Conservation (phyloP, 1,140 invertebrate species). For the Caerostris extrusa region DNA sequence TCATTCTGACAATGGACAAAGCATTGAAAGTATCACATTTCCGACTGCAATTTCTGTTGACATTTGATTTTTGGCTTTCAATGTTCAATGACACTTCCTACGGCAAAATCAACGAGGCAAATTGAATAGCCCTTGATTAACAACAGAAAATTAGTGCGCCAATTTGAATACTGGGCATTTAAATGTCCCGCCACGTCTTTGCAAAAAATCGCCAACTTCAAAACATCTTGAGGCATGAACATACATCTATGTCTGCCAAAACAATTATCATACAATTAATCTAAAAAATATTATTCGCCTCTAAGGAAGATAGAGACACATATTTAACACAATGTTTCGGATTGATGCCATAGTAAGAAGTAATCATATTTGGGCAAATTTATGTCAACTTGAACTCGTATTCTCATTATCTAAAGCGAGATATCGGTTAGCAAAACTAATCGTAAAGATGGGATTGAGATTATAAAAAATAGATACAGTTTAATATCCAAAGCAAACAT, state of each 20-base stretch:
- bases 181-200: neutral
- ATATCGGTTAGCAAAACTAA: too few species aligned
- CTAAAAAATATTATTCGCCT: neutral
- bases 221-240: neutral
- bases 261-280: neutral
- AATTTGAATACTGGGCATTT: neutral
- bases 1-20: too few species aligned
- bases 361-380: too few species aligned
- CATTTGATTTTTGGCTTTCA: neutral
- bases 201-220: neutral
- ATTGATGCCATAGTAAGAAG: neutral
- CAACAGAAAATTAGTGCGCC: neutral
- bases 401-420: too few species aligned
- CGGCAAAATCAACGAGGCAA: neutral
- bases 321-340: neutral
- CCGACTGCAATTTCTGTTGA: neutral
- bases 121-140: neutral
- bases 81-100: neutral
- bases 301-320: neutral
- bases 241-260: neutral
- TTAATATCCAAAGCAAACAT: too few species aligned
- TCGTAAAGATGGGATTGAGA: too few species aligned
- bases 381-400: too few species aligned
- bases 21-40: too few species aligned
- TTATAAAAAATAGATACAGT: too few species aligned